A percentile compares a stretch with the other conserved stretches of the same genome.
phyloP scores from a whole-genome alignment of 2,888 invertebrate genomes.

The Campaea margaritaria region DNA sequence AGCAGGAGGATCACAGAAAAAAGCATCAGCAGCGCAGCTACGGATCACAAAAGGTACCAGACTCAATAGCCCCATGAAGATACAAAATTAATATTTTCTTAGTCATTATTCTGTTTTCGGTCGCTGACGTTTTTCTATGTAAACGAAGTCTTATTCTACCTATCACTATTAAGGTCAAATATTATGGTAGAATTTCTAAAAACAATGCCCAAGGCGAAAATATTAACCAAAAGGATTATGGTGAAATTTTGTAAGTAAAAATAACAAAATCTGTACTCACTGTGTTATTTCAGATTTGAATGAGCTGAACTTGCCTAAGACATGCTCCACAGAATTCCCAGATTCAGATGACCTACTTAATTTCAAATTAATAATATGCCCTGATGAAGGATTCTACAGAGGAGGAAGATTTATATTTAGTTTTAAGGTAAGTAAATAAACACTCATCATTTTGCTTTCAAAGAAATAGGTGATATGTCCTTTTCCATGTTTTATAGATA shows the following conservation, averaged over 20 bases:
- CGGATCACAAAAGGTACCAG: conserved; percentile 97
- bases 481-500: too few relatives aligned
- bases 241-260: not conserved
- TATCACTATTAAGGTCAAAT: too few relatives aligned
- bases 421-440: conserved; percentile 89
- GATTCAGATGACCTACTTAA: conserved; percentile 98
- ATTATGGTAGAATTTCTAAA: too few relatives aligned
- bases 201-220: not conserved
- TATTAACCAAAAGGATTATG: not conserved
- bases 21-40: conserved; percentile 98
- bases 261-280: not conserved
- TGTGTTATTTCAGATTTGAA: conserved; percentile 93
- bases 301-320: conserved; percentile 98
- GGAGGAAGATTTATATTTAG: conserved; percentile 97
- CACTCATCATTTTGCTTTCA: not conserved
- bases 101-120: conserved; percentile 8
- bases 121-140: not conserved
- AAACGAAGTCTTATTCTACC: too few relatives aligned
- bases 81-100: conserved; percentile 12
- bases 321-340: conserved; percentile 97
- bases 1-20: conserved; percentile 91
- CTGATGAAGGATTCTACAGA: conserved; percentile 98
- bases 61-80: conserved; percentile 41
- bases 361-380: conserved; percentile 98
- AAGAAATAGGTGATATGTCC: too few relatives aligned